These are phyloP conservation scores for Rhineura floridana DNA, from an alignment of 2,113 vertebrate species.

Conservation along the genomic window DNA sequence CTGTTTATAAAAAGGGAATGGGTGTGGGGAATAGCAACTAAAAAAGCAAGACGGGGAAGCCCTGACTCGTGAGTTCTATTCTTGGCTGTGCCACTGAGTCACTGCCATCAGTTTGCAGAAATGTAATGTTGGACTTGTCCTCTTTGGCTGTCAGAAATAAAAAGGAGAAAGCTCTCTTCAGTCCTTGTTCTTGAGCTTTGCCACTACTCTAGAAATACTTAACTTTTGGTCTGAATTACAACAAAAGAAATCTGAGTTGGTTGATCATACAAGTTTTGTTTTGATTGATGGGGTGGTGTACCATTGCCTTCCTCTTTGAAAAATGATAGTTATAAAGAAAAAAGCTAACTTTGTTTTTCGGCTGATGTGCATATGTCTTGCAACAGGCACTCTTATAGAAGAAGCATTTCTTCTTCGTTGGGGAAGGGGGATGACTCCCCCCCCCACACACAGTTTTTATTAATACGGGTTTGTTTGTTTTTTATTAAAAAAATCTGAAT, in stretches of 20 bases:
- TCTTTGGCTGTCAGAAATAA: constrained; percentile 30
- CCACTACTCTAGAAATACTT: neutral
- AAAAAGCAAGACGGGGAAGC: constrained; percentile 22
- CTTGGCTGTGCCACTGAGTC: constrained; percentile 41
- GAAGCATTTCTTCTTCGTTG: neutral
- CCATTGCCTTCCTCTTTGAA: too few relatives aligned
- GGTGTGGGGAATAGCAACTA: constrained; percentile 17
- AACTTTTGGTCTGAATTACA: neutral
- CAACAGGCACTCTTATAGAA: neutral
- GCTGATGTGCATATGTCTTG: neutral
- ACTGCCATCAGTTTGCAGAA: constrained; percentile 7
- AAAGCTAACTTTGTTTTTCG: neutral
- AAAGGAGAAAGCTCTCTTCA: neutral
- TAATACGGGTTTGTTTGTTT: neutral
- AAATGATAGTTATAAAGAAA: neutral
- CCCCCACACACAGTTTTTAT: neutral
- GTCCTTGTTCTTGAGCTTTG: neutral
- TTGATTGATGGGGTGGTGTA: neutral
- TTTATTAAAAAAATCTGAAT: neutral
- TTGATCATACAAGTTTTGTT: neutral
- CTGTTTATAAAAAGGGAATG: constrained; percentile 15
- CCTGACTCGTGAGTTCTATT: constrained; percentile 44
- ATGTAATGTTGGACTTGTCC: constrained; percentile 36
- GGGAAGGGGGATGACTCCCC: too few relatives aligned
- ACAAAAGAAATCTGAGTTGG: neutral